Conservation (phyloP, 2,888 invertebrate species). For the Callosobruchus maculatus region DNA sequence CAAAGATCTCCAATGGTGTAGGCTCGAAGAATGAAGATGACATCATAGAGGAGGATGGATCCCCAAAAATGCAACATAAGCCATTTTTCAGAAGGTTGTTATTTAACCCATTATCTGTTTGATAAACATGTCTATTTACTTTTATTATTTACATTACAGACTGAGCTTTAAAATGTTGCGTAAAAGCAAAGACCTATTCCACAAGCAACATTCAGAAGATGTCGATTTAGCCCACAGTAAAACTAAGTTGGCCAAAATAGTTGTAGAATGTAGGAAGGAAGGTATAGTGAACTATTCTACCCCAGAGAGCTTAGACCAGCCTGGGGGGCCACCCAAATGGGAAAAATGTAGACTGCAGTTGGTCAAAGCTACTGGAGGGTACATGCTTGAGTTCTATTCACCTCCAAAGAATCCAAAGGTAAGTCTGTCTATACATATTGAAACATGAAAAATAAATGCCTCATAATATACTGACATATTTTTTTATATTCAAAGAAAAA, state of each 20-base stretch:
- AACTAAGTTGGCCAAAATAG: slow-evolving; percentile 85
- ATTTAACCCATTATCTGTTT: background rate
- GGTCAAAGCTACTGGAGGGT: slow-evolving; percentile 90
- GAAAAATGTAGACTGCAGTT: slow-evolving; percentile 88
- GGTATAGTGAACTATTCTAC: slow-evolving; percentile 90
- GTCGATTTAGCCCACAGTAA: slow-evolving; percentile 64
- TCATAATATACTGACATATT: too few species aligned
- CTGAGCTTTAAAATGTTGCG: slow-evolving; percentile 86
- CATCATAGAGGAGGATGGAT: slow-evolving; percentile 74
- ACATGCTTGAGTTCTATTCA: slow-evolving; percentile 93
- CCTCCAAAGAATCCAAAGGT: slow-evolving; percentile 91
- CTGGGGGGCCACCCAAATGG: slow-evolving; percentile 85
- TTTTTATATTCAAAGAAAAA: too few species aligned
- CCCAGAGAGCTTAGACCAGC: slow-evolving; percentile 84
- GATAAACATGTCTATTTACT: background rate
- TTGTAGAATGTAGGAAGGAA: slow-evolving; percentile 91
- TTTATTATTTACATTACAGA: slow-evolving; percentile 32
- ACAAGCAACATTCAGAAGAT: slow-evolving; percentile 88
- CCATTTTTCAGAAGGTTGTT: slow-evolving; percentile 71
- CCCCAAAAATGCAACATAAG: slow-evolving; percentile 77
- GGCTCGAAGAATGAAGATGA: slow-evolving; percentile 49
- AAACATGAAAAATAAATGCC: too few species aligned
- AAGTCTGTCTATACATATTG: too few species aligned
- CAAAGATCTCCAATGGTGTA: slow-evolving; percentile 46
- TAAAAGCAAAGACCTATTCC: slow-evolving; percentile 79